Conservation (phyloP, 2,113 vertebrate species). For the Syngnathus typhle region DNA sequence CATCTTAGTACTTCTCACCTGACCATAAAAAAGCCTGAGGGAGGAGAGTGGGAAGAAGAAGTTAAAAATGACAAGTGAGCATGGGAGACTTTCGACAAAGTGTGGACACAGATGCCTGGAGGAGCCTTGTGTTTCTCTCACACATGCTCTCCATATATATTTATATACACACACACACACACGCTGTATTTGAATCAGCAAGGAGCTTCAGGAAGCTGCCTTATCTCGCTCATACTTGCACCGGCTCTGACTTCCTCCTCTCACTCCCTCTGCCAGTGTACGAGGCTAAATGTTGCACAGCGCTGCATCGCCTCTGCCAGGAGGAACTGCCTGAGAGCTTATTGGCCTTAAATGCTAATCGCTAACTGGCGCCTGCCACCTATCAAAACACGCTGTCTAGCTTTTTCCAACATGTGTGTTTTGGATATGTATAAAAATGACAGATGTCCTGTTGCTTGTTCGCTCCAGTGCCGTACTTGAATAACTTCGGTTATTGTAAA, state of each 20-base stretch:
- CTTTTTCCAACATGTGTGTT: neutral
- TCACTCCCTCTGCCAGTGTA: constrained; percentile 15
- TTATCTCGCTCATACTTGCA: constrained; percentile 42
- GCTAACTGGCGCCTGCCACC: constrained; percentile 13
- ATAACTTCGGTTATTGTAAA: too few species aligned
- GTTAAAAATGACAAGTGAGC: neutral
- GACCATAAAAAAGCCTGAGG: neutral
- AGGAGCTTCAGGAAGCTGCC: constrained; percentile 50
- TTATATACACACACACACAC: neutral
- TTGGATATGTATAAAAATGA: neutral
- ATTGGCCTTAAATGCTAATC: constrained; percentile 26
- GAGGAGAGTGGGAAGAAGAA: neutral
- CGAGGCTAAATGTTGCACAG: constrained; percentile 22
- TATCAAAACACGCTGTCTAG: constrained; percentile 31
- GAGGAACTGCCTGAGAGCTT: constrained; percentile 29
- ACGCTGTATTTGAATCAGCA: constrained; percentile 25
- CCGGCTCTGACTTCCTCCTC: constrained; percentile 10
- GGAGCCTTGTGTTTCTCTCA: constrained; percentile 8
- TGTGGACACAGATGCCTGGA: neutral
- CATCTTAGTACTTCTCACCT: neutral
- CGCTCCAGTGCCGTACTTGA: too few species aligned
- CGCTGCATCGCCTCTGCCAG: constrained; percentile 25
- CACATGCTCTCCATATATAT: neutral
- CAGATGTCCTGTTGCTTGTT: too few species aligned
- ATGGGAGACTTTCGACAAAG: neutral